A percentile compares a stretch with the other conserved stretches of the same genome.
Conservation (phyloP, 2,113 vertebrate species). For the Thamnaconus septentrionalis region DNA sequence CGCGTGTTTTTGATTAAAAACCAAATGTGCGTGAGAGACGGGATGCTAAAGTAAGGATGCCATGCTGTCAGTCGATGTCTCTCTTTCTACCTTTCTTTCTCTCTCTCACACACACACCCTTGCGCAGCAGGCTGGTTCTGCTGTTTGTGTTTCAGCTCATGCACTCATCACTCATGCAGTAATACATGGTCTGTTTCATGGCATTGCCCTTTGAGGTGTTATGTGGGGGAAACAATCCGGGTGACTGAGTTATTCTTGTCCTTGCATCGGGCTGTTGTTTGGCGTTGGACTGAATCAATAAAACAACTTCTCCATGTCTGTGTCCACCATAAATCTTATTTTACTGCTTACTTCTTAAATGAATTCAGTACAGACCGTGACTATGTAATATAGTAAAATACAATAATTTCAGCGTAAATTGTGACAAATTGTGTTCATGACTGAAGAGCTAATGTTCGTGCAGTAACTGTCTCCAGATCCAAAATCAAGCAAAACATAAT, state of each 20-base stretch:
- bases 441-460: too few species aligned
- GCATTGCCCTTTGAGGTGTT: background rate
- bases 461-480: too few species aligned
- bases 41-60: background rate
- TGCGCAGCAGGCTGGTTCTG: slow-evolving; percentile 55
- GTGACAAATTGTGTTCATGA: too few species aligned
- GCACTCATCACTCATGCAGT: background rate
- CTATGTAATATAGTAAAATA: too few species aligned
- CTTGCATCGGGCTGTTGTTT: slow-evolving; percentile 12
- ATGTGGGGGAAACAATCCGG: slow-evolving; percentile 8
- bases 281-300: slow-evolving; percentile 44
- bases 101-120: slow-evolving; percentile 6
- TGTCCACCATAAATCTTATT: slow-evolving; percentile 11
- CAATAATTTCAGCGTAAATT: too few species aligned
- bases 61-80: background rate
- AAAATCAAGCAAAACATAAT: too few species aligned
- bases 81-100: too few species aligned
- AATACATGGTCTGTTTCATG: background rate
- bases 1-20: background rate
- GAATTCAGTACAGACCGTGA: too few species aligned
- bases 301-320: slow-evolving; percentile 37
- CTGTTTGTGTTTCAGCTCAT: slow-evolving; percentile 9
- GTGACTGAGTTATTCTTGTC: slow-evolving; percentile 20
- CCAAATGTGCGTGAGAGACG: background rate
- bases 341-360: too few species aligned